Base-by-base conservation (phyloP, 2,113 vertebrate genomes). In the Vulpes lagopus region DNA sequence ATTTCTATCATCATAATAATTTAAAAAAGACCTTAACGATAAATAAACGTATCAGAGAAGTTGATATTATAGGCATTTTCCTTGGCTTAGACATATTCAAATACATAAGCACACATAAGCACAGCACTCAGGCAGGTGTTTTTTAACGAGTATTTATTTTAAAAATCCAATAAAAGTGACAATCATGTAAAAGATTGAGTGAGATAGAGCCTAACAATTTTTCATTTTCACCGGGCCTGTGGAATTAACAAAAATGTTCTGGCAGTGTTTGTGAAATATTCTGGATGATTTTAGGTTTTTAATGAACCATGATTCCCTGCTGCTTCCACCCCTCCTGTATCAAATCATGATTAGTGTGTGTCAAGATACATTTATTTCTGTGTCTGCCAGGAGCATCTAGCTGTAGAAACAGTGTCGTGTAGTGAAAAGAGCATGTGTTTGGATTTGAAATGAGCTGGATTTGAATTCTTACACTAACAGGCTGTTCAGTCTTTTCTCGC, bases 321-420 rank as follows among this genome's bases (percentile, higher is more conserved):
- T 89, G 43, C 16, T 90, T 93, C 65, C 53, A 69, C 51, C 3
- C 8, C 11, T 89, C 79, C 82, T 83, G 3, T 76, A 93, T 60
- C 79, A 97, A 92, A 89, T 87, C 27, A 76, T 88, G 71, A 97
- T 97, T 95, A 96, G 25, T 65, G 17, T 74, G 30, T 97, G 95
- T 96, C 89, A 94, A 87, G 94, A 78, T 49, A 27, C 43, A 96
- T 94, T 96, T 93, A 90, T 93, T 85, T 82, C 27, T 60, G 7
- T 65, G 53, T 91, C 59, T 95, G 35, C 51, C 43, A 80, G 73
- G 51, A 96, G 43, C 51, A 80, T 82, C 35, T 89, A 74, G 90
- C 57, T 84, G n/a, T 65, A 90, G 64, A 95, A 95, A 89, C 8
- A 93, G 20, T 55, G 25, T 57, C 17, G 53, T 81, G 9, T 49